These are phyloP conservation scores for Limnephilus marmoratus DNA, from an alignment of 2,888 invertebrate genomes.

Conservation along the genomic window DNA sequence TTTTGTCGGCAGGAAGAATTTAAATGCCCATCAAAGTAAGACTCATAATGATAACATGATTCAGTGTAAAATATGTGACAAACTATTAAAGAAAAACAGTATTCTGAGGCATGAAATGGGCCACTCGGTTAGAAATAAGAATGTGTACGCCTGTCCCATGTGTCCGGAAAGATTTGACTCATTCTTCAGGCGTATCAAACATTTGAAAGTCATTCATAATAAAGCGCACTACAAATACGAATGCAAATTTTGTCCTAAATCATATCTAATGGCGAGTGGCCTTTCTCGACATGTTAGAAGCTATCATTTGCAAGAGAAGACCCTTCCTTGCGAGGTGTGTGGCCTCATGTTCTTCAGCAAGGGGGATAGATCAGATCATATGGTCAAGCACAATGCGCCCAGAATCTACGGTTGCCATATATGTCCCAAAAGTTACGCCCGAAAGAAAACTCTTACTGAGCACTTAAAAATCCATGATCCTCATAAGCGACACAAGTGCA, in stretches of 20 bases:
- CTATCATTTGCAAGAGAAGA: slow-evolving; percentile 42
- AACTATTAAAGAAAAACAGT: slow-evolving; percentile 34
- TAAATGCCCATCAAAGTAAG: slow-evolving; percentile 20
- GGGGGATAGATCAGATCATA: not conserved
- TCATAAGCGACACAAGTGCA: not conserved
- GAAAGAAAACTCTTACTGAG: slow-evolving; percentile 23
- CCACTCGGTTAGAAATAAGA: slow-evolving; percentile 14
- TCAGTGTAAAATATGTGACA: slow-evolving; percentile 21
- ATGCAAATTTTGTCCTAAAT: slow-evolving; percentile 49
- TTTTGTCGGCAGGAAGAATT: slow-evolving; percentile 41
- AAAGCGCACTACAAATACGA: slow-evolving; percentile 27
- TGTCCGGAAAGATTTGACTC: slow-evolving; percentile 35
- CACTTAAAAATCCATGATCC: slow-evolving; percentile 33
- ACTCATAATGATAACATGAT: slow-evolving; percentile 27
- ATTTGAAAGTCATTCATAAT: not conserved
- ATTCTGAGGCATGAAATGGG: slow-evolving; percentile 9
- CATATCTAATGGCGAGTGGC: not conserved
- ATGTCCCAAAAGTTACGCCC: slow-evolving; percentile 34
- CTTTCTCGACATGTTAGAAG: slow-evolving; percentile 38
- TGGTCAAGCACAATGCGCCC: slow-evolving; percentile 28
- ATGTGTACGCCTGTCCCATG: slow-evolving; percentile 6
- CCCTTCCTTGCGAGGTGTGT: slow-evolving; percentile 21
- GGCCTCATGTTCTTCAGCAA: slow-evolving; percentile 8
- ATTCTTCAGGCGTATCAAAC: slow-evolving; percentile 5
- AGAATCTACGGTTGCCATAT: slow-evolving; percentile 27